Percentiles rank a stretch among this genome's conserved stretches.
These are phyloP conservation scores for Tolmerus cingulatus DNA, from an alignment of 2,888 invertebrate genomes.

Conservation along the genomic window DNA sequence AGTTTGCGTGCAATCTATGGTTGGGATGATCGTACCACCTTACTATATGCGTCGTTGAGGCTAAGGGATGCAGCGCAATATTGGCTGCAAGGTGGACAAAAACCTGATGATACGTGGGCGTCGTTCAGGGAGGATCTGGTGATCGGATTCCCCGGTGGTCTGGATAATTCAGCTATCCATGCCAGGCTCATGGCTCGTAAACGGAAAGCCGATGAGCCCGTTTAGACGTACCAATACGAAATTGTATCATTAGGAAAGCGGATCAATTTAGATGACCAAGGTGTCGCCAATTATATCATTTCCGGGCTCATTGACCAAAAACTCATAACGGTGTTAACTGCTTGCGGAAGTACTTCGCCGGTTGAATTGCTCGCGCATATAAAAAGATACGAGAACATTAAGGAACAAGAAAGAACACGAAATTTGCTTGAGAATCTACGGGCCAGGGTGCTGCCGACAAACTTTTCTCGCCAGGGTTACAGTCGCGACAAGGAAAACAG, in stretches of 20 bases:
- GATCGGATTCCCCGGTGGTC: background rate
- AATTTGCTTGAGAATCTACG: background rate
- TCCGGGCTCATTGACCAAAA: background rate
- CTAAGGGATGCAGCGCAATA: conserved; percentile 6
- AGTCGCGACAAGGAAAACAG: background rate
- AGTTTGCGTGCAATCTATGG: conserved; percentile 24
- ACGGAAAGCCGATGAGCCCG: background rate
- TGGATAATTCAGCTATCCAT: background rate
- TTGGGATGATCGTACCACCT: background rate
- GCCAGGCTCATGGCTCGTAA: background rate
- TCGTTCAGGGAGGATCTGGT: background rate
- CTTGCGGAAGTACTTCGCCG: background rate
- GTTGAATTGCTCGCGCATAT: background rate
- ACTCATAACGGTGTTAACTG: background rate
- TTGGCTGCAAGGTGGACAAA: background rate
- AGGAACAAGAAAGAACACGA: background rate
- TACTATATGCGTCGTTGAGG: background rate
- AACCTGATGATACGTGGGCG: background rate
- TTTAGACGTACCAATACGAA: background rate
- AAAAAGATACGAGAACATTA: background rate
- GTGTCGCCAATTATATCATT: conserved; percentile 51
- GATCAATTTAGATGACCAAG: conserved; percentile 50
- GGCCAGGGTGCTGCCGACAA: background rate
- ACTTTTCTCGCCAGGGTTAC: background rate
- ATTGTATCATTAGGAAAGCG: background rate